Base-by-base conservation (phyloP, 2,113 vertebrate species). In the Parotia lawesii region DNA sequence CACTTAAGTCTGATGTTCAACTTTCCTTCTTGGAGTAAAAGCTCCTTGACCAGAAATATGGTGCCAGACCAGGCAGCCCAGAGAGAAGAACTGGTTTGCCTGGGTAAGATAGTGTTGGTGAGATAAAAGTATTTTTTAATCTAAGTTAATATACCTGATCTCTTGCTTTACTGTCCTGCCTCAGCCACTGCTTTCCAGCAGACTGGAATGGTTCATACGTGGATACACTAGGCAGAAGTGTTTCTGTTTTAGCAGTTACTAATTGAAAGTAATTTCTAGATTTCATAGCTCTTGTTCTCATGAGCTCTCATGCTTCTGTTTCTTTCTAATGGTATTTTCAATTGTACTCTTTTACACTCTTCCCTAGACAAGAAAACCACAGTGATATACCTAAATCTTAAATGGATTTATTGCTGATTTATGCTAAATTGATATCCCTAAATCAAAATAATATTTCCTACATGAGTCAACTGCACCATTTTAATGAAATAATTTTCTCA, bases 401-500 rank as follows among this genome's bases (percentile, higher is more conserved):
- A 83, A 69, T 38, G 40, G 60, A 62, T 90, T 82, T 87, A 85
- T 89, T 90, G 54, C 81, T 87, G 74, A 75, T 74, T 87, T 87
- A 73, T 4, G 35, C 72, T 90, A 47, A 93, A 90, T 62, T 88
- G 54, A 77, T 77, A 22, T 47, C 24, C 51, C 66, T 33, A 80
- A 87, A 88, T 94, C 54, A 89, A 79, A 94, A 60, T 65, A 89
- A 14, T 73, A 60, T 60, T 90, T 69, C 60, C 67, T 86, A 51
- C 51, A 16, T 42, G 75, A 88, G 56, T 47, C 10, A 47, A 27
- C 38, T 50, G n/a, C 31, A 44, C 22, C 42, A 40, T 44, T 93
- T 73, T 88, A 90, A 84, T 88, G 56, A 86, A 93, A 70, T 73
- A 4, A 35, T 83, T 80, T 94, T 80, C 67, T 86, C 51, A 86